Evolutionary conservation across 2,888 invertebrate species (phyloP), one percentile per base, ranked within the genome.

Genomic region (Sinodicranocentrus sp.): DNA sequence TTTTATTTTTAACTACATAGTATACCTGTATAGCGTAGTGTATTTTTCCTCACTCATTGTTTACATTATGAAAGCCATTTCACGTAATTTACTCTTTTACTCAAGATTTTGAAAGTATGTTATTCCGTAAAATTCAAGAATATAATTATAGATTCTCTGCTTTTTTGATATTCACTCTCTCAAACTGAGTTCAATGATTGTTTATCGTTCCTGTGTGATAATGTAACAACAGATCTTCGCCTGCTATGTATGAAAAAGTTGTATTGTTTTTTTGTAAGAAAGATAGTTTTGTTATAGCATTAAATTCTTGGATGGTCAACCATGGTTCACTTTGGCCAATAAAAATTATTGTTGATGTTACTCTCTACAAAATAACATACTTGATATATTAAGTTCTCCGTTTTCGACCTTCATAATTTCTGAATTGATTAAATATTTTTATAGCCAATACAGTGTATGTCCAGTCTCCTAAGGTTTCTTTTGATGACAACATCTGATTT

Each of bases 401-500:
- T 71, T 71, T 39, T 73, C 61, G 15, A 67, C 28, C 33, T 43
- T 43, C 44, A n/a, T n/a, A 23, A 48, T 65, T n/a, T 65, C 19
- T 39, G 10, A n/a, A 63, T 28, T 61, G 8, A n/a, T 63, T 65
- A 65, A 65, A 65, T 65, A 43, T 65, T 13, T 39, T 65, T 43
- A 19, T 65, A 21, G 10, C 25, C 43, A 68, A 48, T 68, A 48
- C 2, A 68, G 26, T 33, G 5, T 15, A 26, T 19, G 25, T 75
- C 78, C 68, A 61, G 68, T 78, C 78, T 78, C 59, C 61, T 68
- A 68, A 78, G 61, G 68, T 61, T 70, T 23, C 68, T 57, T 57
- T 19, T 57, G 23, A 17, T 65, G 65, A 65, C 65, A 39, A 43
- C 19, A 65, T n/a, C 61, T 61, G 61, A 57, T 33, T 26, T 28